These are phyloP conservation scores for Netta rufina DNA, from an alignment of 2,797 vertebrate genomes.

Conservation along the genomic window DNA sequence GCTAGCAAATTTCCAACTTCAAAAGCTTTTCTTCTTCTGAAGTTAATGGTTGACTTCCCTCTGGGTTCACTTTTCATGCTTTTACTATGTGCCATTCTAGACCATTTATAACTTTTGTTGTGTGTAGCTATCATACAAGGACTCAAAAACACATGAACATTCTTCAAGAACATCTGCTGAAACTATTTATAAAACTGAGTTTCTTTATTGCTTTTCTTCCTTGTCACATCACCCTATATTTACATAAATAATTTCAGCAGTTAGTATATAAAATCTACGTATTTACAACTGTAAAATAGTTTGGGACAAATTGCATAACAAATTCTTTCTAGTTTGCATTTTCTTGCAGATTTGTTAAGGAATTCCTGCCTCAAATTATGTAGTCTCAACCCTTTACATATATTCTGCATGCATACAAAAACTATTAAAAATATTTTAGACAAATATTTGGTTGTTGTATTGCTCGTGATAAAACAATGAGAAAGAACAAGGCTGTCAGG, in stretches of 20 bases:
- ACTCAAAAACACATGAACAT: background rate
- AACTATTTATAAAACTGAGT: background rate
- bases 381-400: background rate
- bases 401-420: background rate
- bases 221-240: background rate
- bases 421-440: background rate
- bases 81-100: constrained; percentile 21
- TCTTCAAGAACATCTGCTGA: constrained; percentile 10
- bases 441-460: background rate
- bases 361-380: background rate
- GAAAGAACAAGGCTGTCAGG: background rate
- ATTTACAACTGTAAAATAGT: background rate
- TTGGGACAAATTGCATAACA: background rate
- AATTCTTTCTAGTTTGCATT: background rate
- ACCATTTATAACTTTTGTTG: constrained; percentile 53
- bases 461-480: background rate
- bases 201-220: background rate
- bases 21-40: constrained; percentile 60
- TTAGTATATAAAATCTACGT: background rate
- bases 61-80: constrained; percentile 68
- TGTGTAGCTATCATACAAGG: constrained; percentile 7
- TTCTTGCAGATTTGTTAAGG: background rate
- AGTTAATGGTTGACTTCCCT: constrained; percentile 66
- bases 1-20: constrained; percentile 57
- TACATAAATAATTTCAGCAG: background rate